phyloP scores from a whole-genome alignment of 2,888 invertebrate genomes.

The Polyploca ridens region DNA sequence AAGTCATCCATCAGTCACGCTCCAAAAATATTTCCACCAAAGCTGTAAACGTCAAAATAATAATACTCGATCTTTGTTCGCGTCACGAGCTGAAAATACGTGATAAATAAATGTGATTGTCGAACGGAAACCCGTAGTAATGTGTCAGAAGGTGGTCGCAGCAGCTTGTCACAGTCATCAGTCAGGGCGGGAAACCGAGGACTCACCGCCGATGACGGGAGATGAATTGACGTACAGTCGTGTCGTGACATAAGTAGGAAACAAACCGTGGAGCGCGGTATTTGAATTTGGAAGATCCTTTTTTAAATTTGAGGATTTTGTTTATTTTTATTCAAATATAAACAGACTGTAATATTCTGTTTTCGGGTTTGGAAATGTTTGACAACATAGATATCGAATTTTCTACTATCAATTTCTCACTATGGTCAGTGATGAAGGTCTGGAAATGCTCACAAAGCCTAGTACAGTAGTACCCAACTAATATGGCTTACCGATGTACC shows the following conservation, averaged over 20 bases:
- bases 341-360: not conserved
- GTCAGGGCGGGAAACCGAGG: constrained; percentile 14
- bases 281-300: not conserved
- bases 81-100: constrained; percentile 47
- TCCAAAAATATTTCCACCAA: constrained; percentile 20
- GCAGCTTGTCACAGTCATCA: constrained; percentile 19
- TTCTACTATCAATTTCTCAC: too few relatives aligned
- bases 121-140: constrained; percentile 58
- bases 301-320: not conserved
- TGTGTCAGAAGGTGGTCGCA: constrained; percentile 16
- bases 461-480: too few relatives aligned
- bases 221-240: constrained; percentile 1
- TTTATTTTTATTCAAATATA: not conserved
- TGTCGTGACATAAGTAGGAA: constrained; percentile 6
- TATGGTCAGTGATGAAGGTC: too few relatives aligned
- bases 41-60: constrained; percentile 22
- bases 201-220: not conserved
- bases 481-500: too few relatives aligned
- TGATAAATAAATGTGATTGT: constrained; percentile 59
- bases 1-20: constrained; percentile 9
- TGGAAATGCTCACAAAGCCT: too few relatives aligned
- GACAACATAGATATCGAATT: too few relatives aligned
- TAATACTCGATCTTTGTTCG: constrained; percentile 33
- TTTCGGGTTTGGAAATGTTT: not conserved
- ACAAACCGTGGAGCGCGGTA: not conserved